These are phyloP conservation scores for Oligia latruncula DNA, from an alignment of 2,888 invertebrate genomes.

Conservation along the genomic window DNA sequence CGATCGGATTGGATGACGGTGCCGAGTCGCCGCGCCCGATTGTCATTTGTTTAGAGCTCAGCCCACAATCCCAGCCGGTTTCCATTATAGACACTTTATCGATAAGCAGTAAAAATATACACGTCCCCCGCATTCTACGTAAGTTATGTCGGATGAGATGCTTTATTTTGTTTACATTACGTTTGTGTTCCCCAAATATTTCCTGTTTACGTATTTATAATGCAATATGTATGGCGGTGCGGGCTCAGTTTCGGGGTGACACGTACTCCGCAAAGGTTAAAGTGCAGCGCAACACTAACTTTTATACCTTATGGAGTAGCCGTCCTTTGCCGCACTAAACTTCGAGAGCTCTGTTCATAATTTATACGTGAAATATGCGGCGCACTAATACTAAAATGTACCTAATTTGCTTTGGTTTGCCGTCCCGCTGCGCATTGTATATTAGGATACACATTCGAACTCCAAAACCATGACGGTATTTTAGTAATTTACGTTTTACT, in stretches of 20 bases:
- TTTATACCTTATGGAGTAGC: slow-evolving; percentile 63
- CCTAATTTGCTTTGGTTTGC: slow-evolving; percentile 52
- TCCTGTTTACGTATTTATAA: slow-evolving; percentile 61
- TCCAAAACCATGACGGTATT: neutral
- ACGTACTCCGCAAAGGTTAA: slow-evolving; percentile 54
- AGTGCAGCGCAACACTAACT: slow-evolving; percentile 62
- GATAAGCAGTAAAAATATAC: slow-evolving; percentile 67
- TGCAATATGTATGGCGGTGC: slow-evolving; percentile 48
- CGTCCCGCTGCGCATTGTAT: slow-evolving; percentile 14
- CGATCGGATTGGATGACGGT: slow-evolving; percentile 82
- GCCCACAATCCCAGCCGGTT: slow-evolving; percentile 66
- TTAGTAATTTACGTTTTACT: neutral
- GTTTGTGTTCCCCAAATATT: slow-evolving; percentile 35
- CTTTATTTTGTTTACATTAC: slow-evolving; percentile 40
- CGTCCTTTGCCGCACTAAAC: slow-evolving; percentile 54
- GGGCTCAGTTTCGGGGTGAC: slow-evolving; percentile 51
- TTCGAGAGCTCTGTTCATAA: slow-evolving; percentile 55
- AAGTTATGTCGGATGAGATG: slow-evolving; percentile 47
- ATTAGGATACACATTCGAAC: slow-evolving; percentile 19
- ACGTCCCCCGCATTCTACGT: slow-evolving; percentile 44
- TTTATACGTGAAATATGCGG: slow-evolving; percentile 56
- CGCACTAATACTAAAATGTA: slow-evolving; percentile 53
- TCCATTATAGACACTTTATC: slow-evolving; percentile 70
- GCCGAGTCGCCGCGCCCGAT: slow-evolving; percentile 72
- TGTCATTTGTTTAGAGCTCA: slow-evolving; percentile 80